Evolutionary conservation across 2,113 vertebrate genomes (phyloP).

Genomic region (Oceanodroma tethys): DNA sequence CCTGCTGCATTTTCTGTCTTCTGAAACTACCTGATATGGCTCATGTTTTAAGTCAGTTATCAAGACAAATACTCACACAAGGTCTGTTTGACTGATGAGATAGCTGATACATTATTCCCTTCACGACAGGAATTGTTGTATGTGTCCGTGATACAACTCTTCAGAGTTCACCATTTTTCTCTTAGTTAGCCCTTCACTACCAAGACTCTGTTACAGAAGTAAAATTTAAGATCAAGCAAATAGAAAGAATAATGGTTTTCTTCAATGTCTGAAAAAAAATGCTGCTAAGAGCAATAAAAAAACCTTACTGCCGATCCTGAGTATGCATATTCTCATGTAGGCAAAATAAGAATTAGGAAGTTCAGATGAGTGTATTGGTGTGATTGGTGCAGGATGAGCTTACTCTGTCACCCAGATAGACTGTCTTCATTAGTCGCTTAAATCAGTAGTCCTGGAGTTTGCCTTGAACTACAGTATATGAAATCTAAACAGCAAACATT

Average conservation of each 20-base stretch:
- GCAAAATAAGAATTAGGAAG: neutral
- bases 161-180: neutral
- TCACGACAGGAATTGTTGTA: neutral
- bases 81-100: neutral
- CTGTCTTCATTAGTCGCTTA: neutral
- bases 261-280: neutral
- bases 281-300: neutral
- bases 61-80: neutral
- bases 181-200: neutral
- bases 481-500: neutral
- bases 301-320: neutral
- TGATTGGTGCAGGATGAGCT: neutral
- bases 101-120: neutral
- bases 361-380: neutral
- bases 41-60: neutral
- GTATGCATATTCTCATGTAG: neutral
- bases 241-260: neutral
- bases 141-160: neutral
- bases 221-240: neutral
- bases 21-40: neutral
- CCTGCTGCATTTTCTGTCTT: neutral
- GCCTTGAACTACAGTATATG: neutral
- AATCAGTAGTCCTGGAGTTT: neutral
- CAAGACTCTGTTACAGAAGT: neutral
- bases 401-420: neutral